phyloP scores from a whole-genome alignment of 2,113 vertebrate species.

The Artemisiospiza belli region DNA sequence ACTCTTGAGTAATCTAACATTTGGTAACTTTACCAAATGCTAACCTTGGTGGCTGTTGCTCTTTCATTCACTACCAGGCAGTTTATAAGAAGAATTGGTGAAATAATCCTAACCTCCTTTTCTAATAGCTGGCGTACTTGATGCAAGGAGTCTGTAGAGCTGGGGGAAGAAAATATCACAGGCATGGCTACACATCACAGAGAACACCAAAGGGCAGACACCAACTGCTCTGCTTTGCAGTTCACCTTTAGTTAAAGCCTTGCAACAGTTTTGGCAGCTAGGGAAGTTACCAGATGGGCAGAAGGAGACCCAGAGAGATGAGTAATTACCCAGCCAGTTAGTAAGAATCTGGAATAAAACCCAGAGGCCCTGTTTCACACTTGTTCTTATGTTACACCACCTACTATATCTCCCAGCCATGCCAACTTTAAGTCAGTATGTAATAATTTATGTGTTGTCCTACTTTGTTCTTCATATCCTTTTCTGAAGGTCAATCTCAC shows the following conservation, averaged over 20 bases:
- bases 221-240: slow-evolving; percentile 29
- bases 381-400: slow-evolving; percentile 2
- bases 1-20: neutral
- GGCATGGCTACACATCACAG: slow-evolving; percentile 16
- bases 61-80: neutral
- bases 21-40: neutral
- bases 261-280: slow-evolving; percentile 54
- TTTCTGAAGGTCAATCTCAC: slow-evolving; percentile 29
- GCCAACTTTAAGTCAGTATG: slow-evolving; percentile 43
- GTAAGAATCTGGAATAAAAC: slow-evolving; percentile 60
- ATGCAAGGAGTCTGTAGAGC: neutral
- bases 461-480: neutral
- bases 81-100: neutral
- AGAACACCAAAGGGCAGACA: slow-evolving; percentile 45
- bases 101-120: slow-evolving; percentile 16
- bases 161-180: neutral
- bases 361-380: slow-evolving; percentile 50
- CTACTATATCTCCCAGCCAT: neutral
- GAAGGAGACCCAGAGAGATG: slow-evolving; percentile 63
- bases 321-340: slow-evolving; percentile 64
- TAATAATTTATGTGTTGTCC: slow-evolving; percentile 42
- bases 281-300: slow-evolving; percentile 56
- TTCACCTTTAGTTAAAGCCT: slow-evolving; percentile 62
- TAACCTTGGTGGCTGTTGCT: neutral
- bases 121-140: neutral